Evolutionary conservation across 2,113 vertebrate species (phyloP), one percentile per base, ranked within the genome.

Genomic region (Centropus bengalensis): DNA sequence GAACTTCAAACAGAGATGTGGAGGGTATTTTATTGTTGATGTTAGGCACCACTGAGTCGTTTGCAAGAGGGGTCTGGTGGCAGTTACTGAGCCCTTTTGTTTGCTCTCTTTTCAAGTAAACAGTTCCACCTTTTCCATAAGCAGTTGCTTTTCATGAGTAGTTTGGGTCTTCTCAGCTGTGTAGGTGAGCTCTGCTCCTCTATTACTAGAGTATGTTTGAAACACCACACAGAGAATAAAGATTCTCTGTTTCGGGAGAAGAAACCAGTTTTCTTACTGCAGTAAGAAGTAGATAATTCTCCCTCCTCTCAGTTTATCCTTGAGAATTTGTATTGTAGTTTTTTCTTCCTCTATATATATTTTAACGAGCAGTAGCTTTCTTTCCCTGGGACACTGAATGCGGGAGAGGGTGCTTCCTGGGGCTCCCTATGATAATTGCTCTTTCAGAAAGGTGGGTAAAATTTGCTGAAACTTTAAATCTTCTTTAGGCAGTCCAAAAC

Each of bases 381-480:
- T 45, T 63, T 36, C 5, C 4, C 7, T 51, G 7, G 9, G 24
- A 44, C 1, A 2, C 2, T 71, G n/a, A 42, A 51, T 14, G 1
- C 2, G 2, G 8, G 3, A 60, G 26, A 55, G 12, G 8, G 2
- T 64, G 20, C 5, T 52, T 71, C 14, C 49, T 66, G 23, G 22
- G 21, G 16, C 4, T 42, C 12, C 6, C 7, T 71, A 9, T n/a
- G 40, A 10, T 12, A 52, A 17, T 0, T 84, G 6, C 12, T 62
- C 4, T 32, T 89, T 77, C 9, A 32, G 45, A 66, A 74, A 38
- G 54, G 9, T 18, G 32, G 28, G 30, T 78, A 45, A 84, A 83
- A 58, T 14, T 40, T 6, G 4, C 32, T 44, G 54, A 71, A 95
- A 33, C 8, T 42, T 20, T 7, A 2, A 30, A 38, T 56, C 8